A percentile compares a stretch with the other conserved stretches of the same genome.
These are phyloP conservation scores for Drosophila nebulosa DNA, from an alignment of 1,140 invertebrate species.

Conservation along the genomic window DNA sequence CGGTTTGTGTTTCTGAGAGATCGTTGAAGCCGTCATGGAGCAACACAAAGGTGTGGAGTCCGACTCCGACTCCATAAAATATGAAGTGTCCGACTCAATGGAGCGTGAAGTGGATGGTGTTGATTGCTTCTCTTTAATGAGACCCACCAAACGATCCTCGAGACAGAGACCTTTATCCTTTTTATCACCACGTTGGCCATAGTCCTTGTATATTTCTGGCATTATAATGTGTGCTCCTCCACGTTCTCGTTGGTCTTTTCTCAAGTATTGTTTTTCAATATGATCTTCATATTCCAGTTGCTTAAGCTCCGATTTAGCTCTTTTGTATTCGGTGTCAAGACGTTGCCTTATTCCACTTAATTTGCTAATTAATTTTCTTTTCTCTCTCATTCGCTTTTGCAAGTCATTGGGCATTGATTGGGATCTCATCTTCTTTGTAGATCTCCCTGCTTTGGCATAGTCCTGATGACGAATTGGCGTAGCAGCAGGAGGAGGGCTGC, in stretches of 20 bases:
- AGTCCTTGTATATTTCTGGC: neutral
- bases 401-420: neutral
- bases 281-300: neutral
- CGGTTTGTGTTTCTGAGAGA: no score
- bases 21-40: no score
- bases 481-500: no score
- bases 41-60: no score
- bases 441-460: no score
- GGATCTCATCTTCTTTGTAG: no score
- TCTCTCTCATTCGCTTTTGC: neutral
- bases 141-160: neutral
- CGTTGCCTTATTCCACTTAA: constrained; percentile 8
- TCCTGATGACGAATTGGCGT: no score
- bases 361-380: neutral
- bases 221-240: constrained; percentile 23
- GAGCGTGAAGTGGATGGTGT: no score
- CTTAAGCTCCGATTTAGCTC: constrained; percentile 10
- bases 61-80: no score
- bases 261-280: neutral
- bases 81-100: no score
- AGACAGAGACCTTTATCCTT: no score
- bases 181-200: neutral
- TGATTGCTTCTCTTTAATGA: no score
- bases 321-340: constrained; percentile 13
- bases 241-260: neutral